Conservation (phyloP, 2,113 vertebrate genomes). For the Menidia beryllina region DNA sequence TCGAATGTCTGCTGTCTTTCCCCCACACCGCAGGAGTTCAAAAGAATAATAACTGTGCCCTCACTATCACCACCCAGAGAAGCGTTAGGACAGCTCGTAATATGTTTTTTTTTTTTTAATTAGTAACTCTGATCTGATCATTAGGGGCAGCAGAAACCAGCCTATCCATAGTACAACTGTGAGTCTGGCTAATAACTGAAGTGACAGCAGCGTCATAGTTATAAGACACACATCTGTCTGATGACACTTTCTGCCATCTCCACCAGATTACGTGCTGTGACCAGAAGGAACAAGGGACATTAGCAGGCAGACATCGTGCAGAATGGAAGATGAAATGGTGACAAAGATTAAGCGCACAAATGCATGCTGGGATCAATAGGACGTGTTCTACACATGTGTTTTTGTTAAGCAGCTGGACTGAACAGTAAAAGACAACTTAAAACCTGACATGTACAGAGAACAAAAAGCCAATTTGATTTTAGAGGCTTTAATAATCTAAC, state of each 20-base stretch:
- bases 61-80: slow-evolving; percentile 85
- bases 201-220: slow-evolving; percentile 55
- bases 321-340: slow-evolving; percentile 31
- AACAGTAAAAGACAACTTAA: slow-evolving; percentile 15
- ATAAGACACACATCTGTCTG: slow-evolving; percentile 62
- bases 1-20: slow-evolving; percentile 80
- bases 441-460: background rate
- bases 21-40: slow-evolving; percentile 84
- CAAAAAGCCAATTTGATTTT: slow-evolving; percentile 5
- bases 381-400: slow-evolving; percentile 5
- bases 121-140: slow-evolving; percentile 82
- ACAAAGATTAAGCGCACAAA: slow-evolving; percentile 24
- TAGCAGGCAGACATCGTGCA: slow-evolving; percentile 41
- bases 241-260: slow-evolving; percentile 54
- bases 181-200: slow-evolving; percentile 67
- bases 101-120: slow-evolving; percentile 83
- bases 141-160: slow-evolving; percentile 68
- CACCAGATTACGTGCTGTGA: slow-evolving; percentile 51
- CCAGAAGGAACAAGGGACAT: slow-evolving; percentile 46
- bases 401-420: background rate
- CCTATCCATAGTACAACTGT: slow-evolving; percentile 57
- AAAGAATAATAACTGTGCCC: slow-evolving; percentile 85
- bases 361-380: slow-evolving; percentile 28
- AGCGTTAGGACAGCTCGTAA: slow-evolving; percentile 82
- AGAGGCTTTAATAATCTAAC: background rate